Conservation (phyloP, 2,888 invertebrate genomes). For the Acleris sparsana region DNA sequence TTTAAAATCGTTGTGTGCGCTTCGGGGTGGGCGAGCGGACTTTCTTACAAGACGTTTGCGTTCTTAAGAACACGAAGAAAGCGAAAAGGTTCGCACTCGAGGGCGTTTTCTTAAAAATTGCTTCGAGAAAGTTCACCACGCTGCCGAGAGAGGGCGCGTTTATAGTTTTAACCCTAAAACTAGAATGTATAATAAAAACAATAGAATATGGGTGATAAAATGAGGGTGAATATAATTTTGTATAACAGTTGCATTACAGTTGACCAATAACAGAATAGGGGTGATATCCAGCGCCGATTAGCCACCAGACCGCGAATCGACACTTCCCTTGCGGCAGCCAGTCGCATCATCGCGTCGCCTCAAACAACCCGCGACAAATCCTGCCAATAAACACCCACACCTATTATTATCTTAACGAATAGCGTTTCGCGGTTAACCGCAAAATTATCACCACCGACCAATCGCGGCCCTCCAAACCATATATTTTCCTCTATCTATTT, state of each 20-base stretch:
- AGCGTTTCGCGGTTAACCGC: slow-evolving; percentile 79
- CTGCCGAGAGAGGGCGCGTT: slow-evolving; percentile 69
- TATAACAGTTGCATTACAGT: not conserved
- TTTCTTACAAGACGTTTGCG: slow-evolving; percentile 74
- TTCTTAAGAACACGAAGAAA: slow-evolving; percentile 82
- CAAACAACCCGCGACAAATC: slow-evolving; percentile 68
- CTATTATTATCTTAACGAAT: slow-evolving; percentile 81
- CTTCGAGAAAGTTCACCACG: slow-evolving; percentile 56
- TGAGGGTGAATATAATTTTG: not conserved
- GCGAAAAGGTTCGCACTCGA: slow-evolving; percentile 78
- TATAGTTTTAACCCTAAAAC: slow-evolving; percentile 41
- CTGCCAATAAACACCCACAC: slow-evolving; percentile 59
- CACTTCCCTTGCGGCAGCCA: slow-evolving; percentile 33
- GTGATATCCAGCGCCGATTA: slow-evolving; percentile 21
- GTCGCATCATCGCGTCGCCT: slow-evolving; percentile 41
- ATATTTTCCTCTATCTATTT: slow-evolving; percentile 80
- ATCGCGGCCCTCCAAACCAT: slow-evolving; percentile 63
- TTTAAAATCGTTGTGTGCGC: slow-evolving; percentile 45
- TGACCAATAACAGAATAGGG: slow-evolving; percentile 23
- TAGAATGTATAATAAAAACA: not conserved
- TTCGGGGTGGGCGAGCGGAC: slow-evolving; percentile 61
- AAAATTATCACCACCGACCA: slow-evolving; percentile 72
- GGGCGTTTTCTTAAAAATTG: slow-evolving; percentile 76
- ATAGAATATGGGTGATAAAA: slow-evolving; percentile 2
- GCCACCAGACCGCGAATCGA: slow-evolving; percentile 32